Percentiles rank a stretch among this genome's conserved stretches.
Conservation (phyloP, 1,140 invertebrate genomes). For the Bombus fervidus region DNA sequence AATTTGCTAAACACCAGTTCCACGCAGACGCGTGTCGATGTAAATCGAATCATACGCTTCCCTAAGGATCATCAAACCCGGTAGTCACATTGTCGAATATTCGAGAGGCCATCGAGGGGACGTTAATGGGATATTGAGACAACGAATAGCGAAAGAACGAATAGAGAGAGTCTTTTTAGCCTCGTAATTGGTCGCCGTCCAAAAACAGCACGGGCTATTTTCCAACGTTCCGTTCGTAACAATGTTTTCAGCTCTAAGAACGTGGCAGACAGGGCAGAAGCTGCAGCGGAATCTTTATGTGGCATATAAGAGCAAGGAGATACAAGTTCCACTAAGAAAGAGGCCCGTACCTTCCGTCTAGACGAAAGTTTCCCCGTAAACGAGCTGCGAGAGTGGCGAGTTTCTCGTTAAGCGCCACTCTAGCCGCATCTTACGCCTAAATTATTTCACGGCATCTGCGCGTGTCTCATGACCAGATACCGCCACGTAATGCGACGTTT, state of each 20-base stretch:
- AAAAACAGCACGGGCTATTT: background rate
- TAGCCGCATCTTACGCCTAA: background rate
- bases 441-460: conserved; percentile 14
- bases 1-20: background rate
- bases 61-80: background rate
- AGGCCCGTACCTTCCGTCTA: background rate
- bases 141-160: background rate
- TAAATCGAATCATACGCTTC: background rate
- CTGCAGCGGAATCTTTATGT: conserved; percentile 1
- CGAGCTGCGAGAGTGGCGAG: conserved; percentile 2
- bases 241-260: background rate
- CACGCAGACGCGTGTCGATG: background rate
- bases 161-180: background rate
- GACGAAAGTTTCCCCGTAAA: conserved; percentile 46
- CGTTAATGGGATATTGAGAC: background rate
- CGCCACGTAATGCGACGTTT: background rate
- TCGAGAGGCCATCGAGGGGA: background rate
- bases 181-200: background rate
- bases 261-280: no score
- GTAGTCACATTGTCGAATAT: background rate
- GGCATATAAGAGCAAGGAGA: background rate
- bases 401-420: conserved; percentile 47
- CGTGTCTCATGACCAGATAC: background rate
- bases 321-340: background rate
- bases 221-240: background rate